phyloP scores from a whole-genome alignment of 92 coral and sea anemone species.

The Galaxea fascicularis region DNA sequence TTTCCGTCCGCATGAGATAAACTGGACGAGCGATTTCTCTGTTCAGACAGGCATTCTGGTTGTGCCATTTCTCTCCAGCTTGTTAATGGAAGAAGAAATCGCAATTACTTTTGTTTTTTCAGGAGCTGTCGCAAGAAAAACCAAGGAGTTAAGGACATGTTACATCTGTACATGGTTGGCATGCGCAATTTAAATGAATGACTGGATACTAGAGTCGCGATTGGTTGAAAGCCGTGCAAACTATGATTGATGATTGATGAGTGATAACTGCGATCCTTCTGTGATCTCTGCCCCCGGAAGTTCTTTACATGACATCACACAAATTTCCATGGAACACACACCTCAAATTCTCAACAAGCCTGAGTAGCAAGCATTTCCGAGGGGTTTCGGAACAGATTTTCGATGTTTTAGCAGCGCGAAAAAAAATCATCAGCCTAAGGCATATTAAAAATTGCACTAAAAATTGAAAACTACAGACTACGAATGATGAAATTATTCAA shows the following conservation, averaged over 20 bases:
- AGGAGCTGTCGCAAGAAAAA: neutral
- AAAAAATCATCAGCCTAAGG: too few relatives aligned
- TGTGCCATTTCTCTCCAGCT: neutral
- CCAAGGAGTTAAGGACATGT: neutral
- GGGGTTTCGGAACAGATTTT: too few relatives aligned
- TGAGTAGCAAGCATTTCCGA: too few relatives aligned
- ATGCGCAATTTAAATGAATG: neutral
- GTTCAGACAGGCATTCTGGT: neutral
- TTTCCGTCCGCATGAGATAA: slow-evolving; percentile 1
- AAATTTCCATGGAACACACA: too few relatives aligned
- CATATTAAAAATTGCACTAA: too few relatives aligned
- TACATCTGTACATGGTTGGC: neutral
- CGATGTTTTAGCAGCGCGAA: too few relatives aligned
- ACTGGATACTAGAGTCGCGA: neutral
- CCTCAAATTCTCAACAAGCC: too few relatives aligned
- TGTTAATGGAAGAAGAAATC: neutral
- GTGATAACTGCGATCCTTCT: too few relatives aligned
- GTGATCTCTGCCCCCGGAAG: too few relatives aligned
- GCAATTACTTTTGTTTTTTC: neutral
- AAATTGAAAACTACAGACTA: too few relatives aligned
- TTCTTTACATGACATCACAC: too few relatives aligned
- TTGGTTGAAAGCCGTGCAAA: neutral
- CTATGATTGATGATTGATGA: neutral
- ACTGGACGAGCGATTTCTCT: slow-evolving; percentile 11
- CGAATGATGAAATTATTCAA: too few relatives aligned